Evolutionary conservation across 2,888 invertebrate genomes (phyloP), one percentile per base, ranked within the genome.

Genomic region (Hylaea fasciaria): DNA sequence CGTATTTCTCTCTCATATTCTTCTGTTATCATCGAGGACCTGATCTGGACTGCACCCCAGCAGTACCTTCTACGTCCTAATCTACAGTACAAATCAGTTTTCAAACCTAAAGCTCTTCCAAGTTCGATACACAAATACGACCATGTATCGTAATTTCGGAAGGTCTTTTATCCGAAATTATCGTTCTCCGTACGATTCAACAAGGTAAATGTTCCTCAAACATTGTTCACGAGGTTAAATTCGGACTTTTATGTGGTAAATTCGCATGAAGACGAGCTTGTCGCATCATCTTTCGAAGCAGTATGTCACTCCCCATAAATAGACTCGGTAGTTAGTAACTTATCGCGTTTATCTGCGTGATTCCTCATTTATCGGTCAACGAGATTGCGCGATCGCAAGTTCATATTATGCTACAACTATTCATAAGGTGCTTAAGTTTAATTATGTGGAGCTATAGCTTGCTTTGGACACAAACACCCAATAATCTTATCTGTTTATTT

Each of bases 1-100:
- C 74, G 89, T 87, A 82, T 81, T 77, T 68, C 60, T 67, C 46
- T 57, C 71, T 65, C 66, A 66, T 76, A 72, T 72, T 59, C 44
- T 57, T 46, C 11, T 64, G 46, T 59, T 11, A 57, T 41, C 28
- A 52, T 47, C 52, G 47, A 14, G 50, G 51, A 11, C 13, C 16
- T 50, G 17, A 41, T 45, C 22, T 59, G 12, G 56, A 50, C 52
- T 51, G 52, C 29, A 44, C 39, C 41, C 43, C 55, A 45, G 16
- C 12, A 37, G 39, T 48, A 22, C 52, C 39, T 32, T 41, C 11
- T 11, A n/a, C 12, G 32, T 13, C 12, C 45, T 45, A 14, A 29
- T 29, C 17, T 4, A 11, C 2, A 10, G n/a, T 17, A 41, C 14
- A 46, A 32, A 10, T 12, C 14, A 2, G 13, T 16, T 28, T 9